A percentile compares a stretch with the other conserved stretches of the same genome.
phyloP scores from a whole-genome alignment of 2,888 invertebrate genomes.

The Odontomyia ornata region DNA sequence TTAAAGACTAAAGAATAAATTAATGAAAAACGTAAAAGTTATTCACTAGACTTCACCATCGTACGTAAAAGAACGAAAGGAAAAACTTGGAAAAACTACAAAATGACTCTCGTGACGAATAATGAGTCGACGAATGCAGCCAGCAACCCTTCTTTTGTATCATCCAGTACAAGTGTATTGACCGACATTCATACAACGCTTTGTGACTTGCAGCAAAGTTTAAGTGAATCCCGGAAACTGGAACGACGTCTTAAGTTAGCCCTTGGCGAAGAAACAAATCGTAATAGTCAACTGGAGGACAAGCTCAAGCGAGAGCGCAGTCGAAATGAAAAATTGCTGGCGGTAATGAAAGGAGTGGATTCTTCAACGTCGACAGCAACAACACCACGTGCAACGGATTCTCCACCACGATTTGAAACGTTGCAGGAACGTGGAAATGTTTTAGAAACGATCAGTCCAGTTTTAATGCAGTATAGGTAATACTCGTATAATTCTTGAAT shows the following conservation, averaged over 20 bases:
- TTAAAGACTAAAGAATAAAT: slow-evolving; percentile 2
- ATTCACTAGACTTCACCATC: no score
- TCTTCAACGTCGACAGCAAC: slow-evolving; percentile 52
- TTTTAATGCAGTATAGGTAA: slow-evolving; percentile 48
- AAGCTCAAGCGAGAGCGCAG: slow-evolving; percentile 56
- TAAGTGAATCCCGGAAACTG: slow-evolving; percentile 25
- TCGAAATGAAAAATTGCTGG: slow-evolving; percentile 57
- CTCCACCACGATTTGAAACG: slow-evolving; percentile 18
- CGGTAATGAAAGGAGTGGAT: slow-evolving; percentile 57
- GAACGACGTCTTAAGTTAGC: slow-evolving; percentile 25
- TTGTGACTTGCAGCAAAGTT: slow-evolving; percentile 37
- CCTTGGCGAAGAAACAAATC: slow-evolving; percentile 26
- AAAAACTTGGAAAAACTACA: background rate
- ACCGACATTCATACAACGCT: slow-evolving; percentile 44
- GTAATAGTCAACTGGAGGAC: slow-evolving; percentile 39
- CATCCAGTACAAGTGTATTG: slow-evolving; percentile 3
- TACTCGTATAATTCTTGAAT: background rate
- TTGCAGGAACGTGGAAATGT: slow-evolving; percentile 6
- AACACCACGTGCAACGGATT: slow-evolving; percentile 8
- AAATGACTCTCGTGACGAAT: background rate
- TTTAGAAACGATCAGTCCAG: slow-evolving; percentile 43
- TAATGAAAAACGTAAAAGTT: background rate
- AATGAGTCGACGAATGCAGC: background rate
- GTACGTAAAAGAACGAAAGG: no score
- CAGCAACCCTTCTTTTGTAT: slow-evolving; percentile 10